phyloP scores from a whole-genome alignment of 2,888 invertebrate genomes.

The Glyphotaelius pellucidus region DNA sequence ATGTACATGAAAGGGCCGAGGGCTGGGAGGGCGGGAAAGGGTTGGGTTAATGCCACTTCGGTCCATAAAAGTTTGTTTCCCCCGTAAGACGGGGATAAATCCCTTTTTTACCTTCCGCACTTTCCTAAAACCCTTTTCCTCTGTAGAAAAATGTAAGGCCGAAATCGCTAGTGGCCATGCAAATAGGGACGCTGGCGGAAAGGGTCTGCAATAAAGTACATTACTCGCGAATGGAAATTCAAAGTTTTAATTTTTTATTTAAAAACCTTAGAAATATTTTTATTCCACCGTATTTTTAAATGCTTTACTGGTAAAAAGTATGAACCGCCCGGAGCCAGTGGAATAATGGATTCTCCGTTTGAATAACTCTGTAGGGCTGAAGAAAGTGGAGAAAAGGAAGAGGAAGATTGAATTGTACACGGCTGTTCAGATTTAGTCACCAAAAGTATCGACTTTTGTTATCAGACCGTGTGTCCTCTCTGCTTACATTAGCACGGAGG shows the following conservation, averaged over 20 bases:
- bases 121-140: constrained; percentile 65
- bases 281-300: background rate
- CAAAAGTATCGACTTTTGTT: no score
- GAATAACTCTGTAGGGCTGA: background rate
- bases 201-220: background rate
- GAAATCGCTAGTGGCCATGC: constrained; percentile 64
- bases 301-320: background rate
- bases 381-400: background rate
- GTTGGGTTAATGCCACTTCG: constrained; percentile 64
- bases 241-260: background rate
- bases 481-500: no score
- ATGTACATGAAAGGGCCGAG: constrained; percentile 50
- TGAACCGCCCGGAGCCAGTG: background rate
- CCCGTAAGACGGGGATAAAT: constrained; percentile 64
- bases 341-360: background rate
- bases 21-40: constrained; percentile 39
- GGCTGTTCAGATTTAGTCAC: background rate
- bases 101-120: constrained; percentile 67
- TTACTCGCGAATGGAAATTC: background rate
- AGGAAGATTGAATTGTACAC: background rate
- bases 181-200: constrained; percentile 59
- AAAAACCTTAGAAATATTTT: background rate
- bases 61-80: constrained; percentile 66
- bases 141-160: constrained; percentile 65
- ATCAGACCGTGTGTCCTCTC: no score